A percentile compares a stretch with the other conserved stretches of the same genome.
Evolutionary conservation across 2,797 vertebrate genomes (phyloP).

Genomic region (Tenualosa ilisha): DNA sequence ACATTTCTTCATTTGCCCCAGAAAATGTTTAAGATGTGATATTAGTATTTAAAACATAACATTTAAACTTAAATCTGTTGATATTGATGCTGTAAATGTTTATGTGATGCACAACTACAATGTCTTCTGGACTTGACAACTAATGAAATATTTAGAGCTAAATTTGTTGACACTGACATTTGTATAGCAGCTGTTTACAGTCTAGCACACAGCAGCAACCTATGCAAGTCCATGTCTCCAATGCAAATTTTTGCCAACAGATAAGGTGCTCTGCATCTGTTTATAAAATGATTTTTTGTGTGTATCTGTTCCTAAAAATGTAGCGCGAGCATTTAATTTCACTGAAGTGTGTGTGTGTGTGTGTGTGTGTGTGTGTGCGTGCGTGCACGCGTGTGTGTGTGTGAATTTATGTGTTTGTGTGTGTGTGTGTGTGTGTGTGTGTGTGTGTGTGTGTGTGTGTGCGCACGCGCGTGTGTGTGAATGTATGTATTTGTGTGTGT

Average conservation of each 20-base stretch:
- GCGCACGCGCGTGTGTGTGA: not conserved
- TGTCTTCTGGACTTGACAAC: too few relatives aligned
- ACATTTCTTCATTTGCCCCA: not conserved
- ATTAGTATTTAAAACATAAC: too few relatives aligned
- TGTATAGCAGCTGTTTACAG: not conserved
- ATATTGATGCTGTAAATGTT: not conserved
- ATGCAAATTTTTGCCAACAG: not conserved
- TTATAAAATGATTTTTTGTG: not conserved
- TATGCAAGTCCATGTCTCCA: not conserved
- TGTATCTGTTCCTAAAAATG: not conserved
- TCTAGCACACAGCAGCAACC: too few relatives aligned
- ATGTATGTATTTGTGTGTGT: not conserved
- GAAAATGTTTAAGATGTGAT: not conserved
- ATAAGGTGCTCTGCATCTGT: not conserved
- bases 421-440: not conserved
- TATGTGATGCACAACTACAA: too few relatives aligned
- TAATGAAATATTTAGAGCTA: not conserved
- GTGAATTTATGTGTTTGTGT: too few relatives aligned
- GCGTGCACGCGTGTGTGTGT: too few relatives aligned
- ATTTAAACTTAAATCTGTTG: not conserved
- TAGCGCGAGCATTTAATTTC: not conserved
- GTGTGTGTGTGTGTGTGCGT: too few relatives aligned
- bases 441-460: not conserved
- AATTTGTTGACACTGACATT: not conserved
- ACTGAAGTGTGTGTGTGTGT: not conserved